These are phyloP conservation scores for Cyprinodon variegatus DNA, from an alignment of 2,113 vertebrate genomes.

Conservation along the genomic window DNA sequence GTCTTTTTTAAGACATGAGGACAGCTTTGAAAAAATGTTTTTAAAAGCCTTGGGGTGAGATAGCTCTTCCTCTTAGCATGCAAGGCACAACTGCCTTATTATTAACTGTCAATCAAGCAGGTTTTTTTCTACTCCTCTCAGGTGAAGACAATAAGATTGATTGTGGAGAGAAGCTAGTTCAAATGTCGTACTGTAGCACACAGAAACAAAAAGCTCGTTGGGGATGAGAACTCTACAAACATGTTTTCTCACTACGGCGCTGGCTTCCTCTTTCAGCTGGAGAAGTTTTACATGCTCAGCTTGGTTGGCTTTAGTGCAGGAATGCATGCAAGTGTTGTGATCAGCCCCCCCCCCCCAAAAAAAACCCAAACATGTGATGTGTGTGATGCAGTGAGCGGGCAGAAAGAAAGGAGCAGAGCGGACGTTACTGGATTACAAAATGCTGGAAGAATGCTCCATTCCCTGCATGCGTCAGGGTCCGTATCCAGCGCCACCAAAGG, in stretches of 20 bases:
- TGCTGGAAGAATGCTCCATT: conserved; percentile 50
- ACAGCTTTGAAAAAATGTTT: conserved; percentile 17
- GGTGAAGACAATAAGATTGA: conserved; percentile 53
- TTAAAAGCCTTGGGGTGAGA: conserved; percentile 23
- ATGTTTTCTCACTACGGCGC: background rate
- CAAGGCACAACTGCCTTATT: conserved; percentile 33
- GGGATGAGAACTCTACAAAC: conserved; percentile 33
- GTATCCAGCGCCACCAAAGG: too few relatives aligned
- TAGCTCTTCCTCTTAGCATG: conserved; percentile 36
- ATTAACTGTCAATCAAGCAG: conserved; percentile 55
- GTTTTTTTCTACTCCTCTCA: conserved; percentile 40
- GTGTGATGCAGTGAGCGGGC: conserved; percentile 39
- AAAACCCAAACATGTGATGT: conserved; percentile 27
- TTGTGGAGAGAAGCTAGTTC: conserved; percentile 31
- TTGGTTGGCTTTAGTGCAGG: conserved; percentile 7
- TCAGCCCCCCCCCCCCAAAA: conserved; percentile 2
- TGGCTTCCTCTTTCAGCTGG: background rate
- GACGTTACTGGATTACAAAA: conserved; percentile 46
- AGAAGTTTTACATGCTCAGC: conserved; percentile 26
- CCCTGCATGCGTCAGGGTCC: conserved; percentile 24
- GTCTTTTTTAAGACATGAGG: conserved; percentile 17
- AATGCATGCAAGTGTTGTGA: conserved; percentile 54
- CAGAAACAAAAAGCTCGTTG: conserved; percentile 27
- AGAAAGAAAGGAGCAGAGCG: conserved; percentile 35
- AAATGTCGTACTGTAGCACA: conserved; percentile 52